Percentiles rank a stretch among this genome's conserved stretches.
Evolutionary conservation across 2,888 invertebrate genomes (phyloP).

Genomic region (Zeuzera pyrina): DNA sequence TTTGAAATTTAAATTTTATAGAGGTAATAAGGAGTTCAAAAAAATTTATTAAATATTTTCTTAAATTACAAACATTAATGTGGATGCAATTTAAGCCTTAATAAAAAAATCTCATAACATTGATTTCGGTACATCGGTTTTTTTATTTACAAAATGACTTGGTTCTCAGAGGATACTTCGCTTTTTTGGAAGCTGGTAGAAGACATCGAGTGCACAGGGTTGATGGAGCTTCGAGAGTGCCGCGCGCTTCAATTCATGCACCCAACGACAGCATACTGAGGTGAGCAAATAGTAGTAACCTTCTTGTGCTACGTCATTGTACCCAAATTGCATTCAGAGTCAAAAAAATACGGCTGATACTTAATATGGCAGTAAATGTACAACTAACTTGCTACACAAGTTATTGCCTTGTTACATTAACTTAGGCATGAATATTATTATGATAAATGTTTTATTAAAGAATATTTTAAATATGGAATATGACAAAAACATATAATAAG

Average conservation of each 20-base stretch:
- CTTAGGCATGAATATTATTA: constrained; percentile 1
- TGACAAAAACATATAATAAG: too few species aligned
- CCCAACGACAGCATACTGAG: constrained; percentile 83
- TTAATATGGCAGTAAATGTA: too few species aligned
- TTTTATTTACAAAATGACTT: not conserved
- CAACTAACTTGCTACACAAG: constrained; percentile 5
- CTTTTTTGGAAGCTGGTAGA: constrained; percentile 87
- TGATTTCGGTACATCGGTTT: too few species aligned
- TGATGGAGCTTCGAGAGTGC: constrained; percentile 70
- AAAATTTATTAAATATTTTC: too few species aligned
- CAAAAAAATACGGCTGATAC: constrained; percentile 22
- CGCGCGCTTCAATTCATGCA: constrained; percentile 75
- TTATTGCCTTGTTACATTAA: not conserved
- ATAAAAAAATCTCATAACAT: too few species aligned
- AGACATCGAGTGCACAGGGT: constrained; percentile 77
- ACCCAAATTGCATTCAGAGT: constrained; percentile 25
- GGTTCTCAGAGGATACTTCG: constrained; percentile 83
- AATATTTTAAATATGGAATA: too few species aligned
- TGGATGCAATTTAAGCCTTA: too few species aligned
- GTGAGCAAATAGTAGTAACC: constrained; percentile 24
- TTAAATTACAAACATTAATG: too few species aligned
- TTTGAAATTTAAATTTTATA: too few species aligned
- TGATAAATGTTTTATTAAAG: not conserved
- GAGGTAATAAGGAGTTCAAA: not conserved
- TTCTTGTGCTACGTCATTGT: constrained; percentile 20